Evolutionary conservation across 2,113 vertebrate species (phyloP).

Genomic region (Lathamus discolor): DNA sequence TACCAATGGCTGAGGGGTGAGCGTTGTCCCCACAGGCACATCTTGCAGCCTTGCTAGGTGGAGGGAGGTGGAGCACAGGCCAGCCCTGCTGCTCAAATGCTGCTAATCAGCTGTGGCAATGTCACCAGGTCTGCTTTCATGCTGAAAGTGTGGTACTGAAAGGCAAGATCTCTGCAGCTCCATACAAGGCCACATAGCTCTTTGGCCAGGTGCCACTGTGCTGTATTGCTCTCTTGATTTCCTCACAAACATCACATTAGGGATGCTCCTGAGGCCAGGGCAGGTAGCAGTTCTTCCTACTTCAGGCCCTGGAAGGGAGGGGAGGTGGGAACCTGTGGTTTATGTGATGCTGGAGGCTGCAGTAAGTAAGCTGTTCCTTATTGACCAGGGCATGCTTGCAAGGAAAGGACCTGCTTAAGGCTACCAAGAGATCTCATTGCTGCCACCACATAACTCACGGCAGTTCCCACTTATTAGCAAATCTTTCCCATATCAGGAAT

Average conservation of each 20-base stretch:
- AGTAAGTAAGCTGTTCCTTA: background rate
- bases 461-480: background rate
- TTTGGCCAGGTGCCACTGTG: background rate
- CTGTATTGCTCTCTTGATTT: background rate
- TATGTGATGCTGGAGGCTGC: background rate
- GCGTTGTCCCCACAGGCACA: rapidly evolving
- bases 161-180: background rate
- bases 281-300: background rate
- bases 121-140: background rate
- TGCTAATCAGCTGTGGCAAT: background rate
- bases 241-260: background rate
- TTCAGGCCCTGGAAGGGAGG: background rate
- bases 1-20: background rate
- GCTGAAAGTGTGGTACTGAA: background rate
- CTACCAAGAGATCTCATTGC: background rate
- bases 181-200: background rate
- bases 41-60: background rate
- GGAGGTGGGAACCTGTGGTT: background rate
- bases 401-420: background rate
- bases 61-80: background rate
- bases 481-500: constrained; percentile 19
- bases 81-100: background rate
- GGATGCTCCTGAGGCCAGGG: background rate
- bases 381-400: background rate
- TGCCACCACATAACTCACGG: background rate